Percentiles rank a stretch among this genome's conserved stretches.
Evolutionary conservation across 2,888 invertebrate genomes (phyloP).

Genomic region (Heteropelma amictum): DNA sequence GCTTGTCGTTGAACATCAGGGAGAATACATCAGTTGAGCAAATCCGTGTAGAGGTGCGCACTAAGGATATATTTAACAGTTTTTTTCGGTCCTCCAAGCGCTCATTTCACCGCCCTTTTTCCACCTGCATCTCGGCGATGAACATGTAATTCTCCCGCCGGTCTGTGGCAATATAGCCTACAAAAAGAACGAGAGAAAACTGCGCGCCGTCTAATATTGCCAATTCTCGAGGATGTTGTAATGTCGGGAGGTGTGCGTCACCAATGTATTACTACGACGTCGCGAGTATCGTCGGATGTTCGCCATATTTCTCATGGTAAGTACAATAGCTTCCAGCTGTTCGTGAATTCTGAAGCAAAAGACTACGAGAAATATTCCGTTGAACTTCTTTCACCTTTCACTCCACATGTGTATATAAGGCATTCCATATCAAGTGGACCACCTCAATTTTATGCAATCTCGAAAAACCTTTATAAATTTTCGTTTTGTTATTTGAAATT

Average conservation of each 20-base stretch:
- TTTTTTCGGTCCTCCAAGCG: conserved; percentile 25
- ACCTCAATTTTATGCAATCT: too few species aligned
- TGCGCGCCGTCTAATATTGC: conserved; percentile 42
- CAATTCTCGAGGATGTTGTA: conserved; percentile 45
- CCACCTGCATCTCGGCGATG: neutral
- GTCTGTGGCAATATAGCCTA: conserved; percentile 40
- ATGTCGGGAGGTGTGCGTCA: conserved; percentile 43
- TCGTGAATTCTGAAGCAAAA: conserved; percentile 22
- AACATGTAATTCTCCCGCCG: conserved; percentile 48
- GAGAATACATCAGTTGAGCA: conserved; percentile 15
- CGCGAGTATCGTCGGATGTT: conserved; percentile 1
- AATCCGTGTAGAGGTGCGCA: neutral
- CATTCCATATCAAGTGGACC: neutral
- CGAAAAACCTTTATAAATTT: too few species aligned
- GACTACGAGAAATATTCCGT: neutral
- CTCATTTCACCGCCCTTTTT: neutral
- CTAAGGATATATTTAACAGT: conserved; percentile 48
- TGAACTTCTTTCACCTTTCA: conserved; percentile 22
- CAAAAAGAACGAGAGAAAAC: conserved; percentile 23
- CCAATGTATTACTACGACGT: conserved; percentile 17
- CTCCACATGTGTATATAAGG: conserved; percentile 19
- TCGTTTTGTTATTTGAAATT: too few species aligned
- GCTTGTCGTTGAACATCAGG: conserved; percentile 1
- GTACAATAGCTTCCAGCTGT: conserved; percentile 17
- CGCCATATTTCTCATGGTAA: neutral